Evolutionary conservation across 2,888 invertebrate genomes (phyloP).

Genomic region (Salpingus planirostris): DNA sequence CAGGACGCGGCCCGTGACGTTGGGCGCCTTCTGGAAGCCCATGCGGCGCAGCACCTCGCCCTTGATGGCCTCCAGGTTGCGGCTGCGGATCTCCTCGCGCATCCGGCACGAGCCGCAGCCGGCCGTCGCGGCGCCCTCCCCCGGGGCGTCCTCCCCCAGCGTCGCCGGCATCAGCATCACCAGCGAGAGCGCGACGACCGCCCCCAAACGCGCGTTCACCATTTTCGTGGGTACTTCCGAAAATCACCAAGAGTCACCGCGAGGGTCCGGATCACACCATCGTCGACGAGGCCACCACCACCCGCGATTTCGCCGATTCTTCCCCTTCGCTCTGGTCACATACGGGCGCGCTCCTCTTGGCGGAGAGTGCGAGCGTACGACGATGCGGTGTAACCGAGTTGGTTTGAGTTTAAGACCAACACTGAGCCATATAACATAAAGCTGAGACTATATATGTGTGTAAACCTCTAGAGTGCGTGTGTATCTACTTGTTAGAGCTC

Average conservation of each 20-base stretch:
- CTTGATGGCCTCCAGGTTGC: conserved; percentile 51
- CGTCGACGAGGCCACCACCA: no score
- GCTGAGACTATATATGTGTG: conserved; percentile 31
- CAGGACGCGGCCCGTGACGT: conserved; percentile 50
- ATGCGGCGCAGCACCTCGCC: conserved; percentile 51
- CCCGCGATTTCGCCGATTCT: no score
- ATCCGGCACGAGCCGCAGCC: conserved; percentile 48
- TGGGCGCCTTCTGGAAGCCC: conserved; percentile 47
- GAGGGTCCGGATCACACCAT: no score
- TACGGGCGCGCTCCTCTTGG: no score
- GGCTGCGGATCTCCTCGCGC: conserved; percentile 48
- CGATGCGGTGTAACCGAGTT: no score
- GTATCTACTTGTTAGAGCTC: no score
- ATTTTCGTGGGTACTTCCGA: no score
- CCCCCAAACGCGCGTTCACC: conserved; percentile 2
- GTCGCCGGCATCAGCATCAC: conserved; percentile 3
- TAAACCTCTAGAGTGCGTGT: conserved; percentile 26
- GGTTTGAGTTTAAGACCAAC: conserved; percentile 24
- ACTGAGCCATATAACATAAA: conserved; percentile 29
- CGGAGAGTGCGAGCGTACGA: no score
- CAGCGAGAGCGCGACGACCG: conserved; percentile 6
- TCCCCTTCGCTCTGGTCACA: no score
- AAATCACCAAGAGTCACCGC: no score
- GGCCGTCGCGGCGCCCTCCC: no score
- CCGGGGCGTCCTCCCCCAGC: no score